phyloP scores from a whole-genome alignment of 2,113 vertebrate genomes.

The Rhynchopsitta pachyrhyncha region DNA sequence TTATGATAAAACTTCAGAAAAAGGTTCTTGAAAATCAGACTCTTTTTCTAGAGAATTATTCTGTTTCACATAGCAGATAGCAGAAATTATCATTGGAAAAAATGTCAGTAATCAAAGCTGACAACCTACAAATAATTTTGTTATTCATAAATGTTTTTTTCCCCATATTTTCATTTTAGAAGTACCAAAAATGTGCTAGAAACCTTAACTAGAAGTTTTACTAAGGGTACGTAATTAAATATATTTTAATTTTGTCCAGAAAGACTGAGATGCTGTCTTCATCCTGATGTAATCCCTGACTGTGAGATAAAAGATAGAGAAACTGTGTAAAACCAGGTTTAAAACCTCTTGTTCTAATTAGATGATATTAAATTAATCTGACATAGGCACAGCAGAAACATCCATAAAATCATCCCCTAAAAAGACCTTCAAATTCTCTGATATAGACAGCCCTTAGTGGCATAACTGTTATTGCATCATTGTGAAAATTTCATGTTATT shows the following conservation, averaged over 20 bases:
- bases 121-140: not conserved
- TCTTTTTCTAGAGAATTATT: not conserved
- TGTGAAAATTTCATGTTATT: not conserved
- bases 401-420: not conserved
- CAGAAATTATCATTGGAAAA: not conserved
- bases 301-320: not conserved
- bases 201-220: not conserved
- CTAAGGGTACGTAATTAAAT: not conserved
- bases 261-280: not conserved
- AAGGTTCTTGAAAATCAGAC: not conserved
- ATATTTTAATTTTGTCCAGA: not conserved
- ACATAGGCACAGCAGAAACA: not conserved
- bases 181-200: not conserved
- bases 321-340: not conserved
- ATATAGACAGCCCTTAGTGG: not conserved
- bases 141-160: not conserved
- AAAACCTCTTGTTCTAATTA: not conserved
- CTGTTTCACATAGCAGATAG: not conserved
- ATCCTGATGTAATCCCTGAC: not conserved
- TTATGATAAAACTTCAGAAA: not conserved
- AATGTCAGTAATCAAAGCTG: not conserved
- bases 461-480: rapidly evolving
- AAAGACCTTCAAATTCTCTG: not conserved
- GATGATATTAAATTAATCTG: not conserved
- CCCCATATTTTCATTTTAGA: not conserved